A percentile compares a stretch with the other conserved stretches of the same genome.
Conservation (phyloP, 2,888 invertebrate genomes). For the Tachystola acroxantha region DNA sequence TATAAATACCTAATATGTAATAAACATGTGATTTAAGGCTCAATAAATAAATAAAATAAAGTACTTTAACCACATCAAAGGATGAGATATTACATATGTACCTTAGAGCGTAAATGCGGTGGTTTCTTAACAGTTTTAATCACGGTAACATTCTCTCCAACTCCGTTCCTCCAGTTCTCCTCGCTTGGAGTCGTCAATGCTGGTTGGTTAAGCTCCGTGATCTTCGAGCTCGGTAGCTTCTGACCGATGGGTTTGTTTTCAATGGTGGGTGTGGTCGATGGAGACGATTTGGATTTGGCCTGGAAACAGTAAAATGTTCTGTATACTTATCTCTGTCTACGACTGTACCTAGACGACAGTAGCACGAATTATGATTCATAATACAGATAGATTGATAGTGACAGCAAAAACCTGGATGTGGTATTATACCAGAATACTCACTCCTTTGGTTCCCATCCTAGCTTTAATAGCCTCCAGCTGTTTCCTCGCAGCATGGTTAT, state of each 20-base stretch:
- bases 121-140: slow-evolving; percentile 78
- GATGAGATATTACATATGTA: too few relatives aligned
- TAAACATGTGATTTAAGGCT: too few relatives aligned
- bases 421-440: slow-evolving; percentile 37
- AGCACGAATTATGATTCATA: too few relatives aligned
- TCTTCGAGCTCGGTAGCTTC: too few relatives aligned
- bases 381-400: not conserved
- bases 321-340: too few relatives aligned
- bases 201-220: slow-evolving; percentile 37
- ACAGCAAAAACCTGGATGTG: too few relatives aligned
- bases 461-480: slow-evolving; percentile 78
- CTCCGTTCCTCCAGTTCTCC: slow-evolving; percentile 53
- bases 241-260: slow-evolving; percentile 37
- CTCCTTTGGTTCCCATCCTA: slow-evolving; percentile 71
- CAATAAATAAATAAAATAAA: too few relatives aligned
- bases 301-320: slow-evolving; percentile 20
- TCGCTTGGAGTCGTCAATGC: too few relatives aligned
- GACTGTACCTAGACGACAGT: too few relatives aligned
- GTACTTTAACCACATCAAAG: too few relatives aligned
- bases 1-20: too few relatives aligned
- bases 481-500: slow-evolving; percentile 82
- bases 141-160: slow-evolving; percentile 52
- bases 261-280: slow-evolving; percentile 39
- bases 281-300: slow-evolving; percentile 67
- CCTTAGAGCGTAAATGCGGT: slow-evolving; percentile 82